A percentile compares a stretch with the other conserved stretches of the same genome.
phyloP scores from a whole-genome alignment of 1,140 invertebrate species.

The Lucilia cuprina region DNA sequence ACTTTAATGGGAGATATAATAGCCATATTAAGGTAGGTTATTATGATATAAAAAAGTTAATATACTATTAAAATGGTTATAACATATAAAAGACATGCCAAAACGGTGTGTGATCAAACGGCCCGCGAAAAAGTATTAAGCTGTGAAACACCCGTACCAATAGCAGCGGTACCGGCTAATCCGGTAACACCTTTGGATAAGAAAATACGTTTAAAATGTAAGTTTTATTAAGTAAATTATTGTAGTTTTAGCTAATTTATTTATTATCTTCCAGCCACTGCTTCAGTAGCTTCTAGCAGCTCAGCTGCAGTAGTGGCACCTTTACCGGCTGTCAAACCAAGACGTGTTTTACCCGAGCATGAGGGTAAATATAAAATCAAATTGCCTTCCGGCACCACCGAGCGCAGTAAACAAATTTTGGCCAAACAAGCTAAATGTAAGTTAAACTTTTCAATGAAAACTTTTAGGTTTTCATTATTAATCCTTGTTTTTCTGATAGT shows the following conservation, averaged over 20 bases:
- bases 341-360: slow-evolving; percentile 65
- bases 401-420: slow-evolving; percentile 63
- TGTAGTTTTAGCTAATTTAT: not conserved
- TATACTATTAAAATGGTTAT: too few species aligned
- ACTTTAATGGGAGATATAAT: slow-evolving; percentile 84
- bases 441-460: not conserved
- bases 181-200: slow-evolving; percentile 29
- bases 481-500: slow-evolving; percentile 43
- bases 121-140: slow-evolving; percentile 67
- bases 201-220: slow-evolving; percentile 36
- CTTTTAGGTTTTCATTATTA: not conserved
- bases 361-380: slow-evolving; percentile 66
- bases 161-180: slow-evolving; percentile 59
- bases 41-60: not conserved
- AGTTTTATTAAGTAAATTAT: not conserved
- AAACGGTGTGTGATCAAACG: slow-evolving; percentile 73
- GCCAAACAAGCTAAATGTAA: slow-evolving; percentile 59
- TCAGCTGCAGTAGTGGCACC: slow-evolving; percentile 40
- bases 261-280: not conserved
- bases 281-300: slow-evolving; percentile 21
- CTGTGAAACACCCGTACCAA: slow-evolving; percentile 57
- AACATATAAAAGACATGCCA: slow-evolving; percentile 71
- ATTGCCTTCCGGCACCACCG: slow-evolving; percentile 63
- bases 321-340: slow-evolving; percentile 51
- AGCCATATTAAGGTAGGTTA: slow-evolving; percentile 71